Evolutionary conservation across 2,888 invertebrate genomes (phyloP).

Genomic region (Ischnus inquisitorius): DNA sequence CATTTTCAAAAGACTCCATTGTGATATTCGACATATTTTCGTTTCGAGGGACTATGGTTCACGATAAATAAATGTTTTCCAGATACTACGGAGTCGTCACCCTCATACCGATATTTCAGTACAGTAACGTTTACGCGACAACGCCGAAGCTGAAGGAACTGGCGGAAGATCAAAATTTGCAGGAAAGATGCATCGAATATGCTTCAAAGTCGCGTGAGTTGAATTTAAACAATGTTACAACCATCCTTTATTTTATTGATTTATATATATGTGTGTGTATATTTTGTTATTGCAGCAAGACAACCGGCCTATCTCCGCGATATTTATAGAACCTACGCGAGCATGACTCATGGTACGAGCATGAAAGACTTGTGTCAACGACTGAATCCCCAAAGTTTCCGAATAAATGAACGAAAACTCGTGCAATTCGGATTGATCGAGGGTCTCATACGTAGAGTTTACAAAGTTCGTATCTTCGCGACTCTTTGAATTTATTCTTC

Average conservation of each 20-base stretch:
- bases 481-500: neutral
- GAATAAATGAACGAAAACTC: slow-evolving; percentile 93
- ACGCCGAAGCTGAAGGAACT: slow-evolving; percentile 91
- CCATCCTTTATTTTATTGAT: no score
- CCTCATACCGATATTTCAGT: slow-evolving; percentile 93
- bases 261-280: no score
- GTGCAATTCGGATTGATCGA: slow-evolving; percentile 96
- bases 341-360: slow-evolving; percentile 92
- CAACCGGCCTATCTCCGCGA: slow-evolving; percentile 90
- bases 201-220: slow-evolving; percentile 89
- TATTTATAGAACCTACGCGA: slow-evolving; percentile 91
- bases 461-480: slow-evolving; percentile 87
- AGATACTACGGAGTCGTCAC: slow-evolving; percentile 91
- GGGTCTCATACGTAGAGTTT: slow-evolving; percentile 92
- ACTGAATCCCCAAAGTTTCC: slow-evolving; percentile 90
- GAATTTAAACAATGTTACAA: no score
- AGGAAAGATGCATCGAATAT: slow-evolving; percentile 91
- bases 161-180: slow-evolving; percentile 89
- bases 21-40: neutral
- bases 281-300: slow-evolving; percentile 87
- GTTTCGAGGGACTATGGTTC: neutral
- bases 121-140: slow-evolving; percentile 94
- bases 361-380: slow-evolving; percentile 92
- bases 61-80: slow-evolving; percentile 67
- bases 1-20: neutral